These are phyloP conservation scores for Clarias macrocephalus DNA, from an alignment of 2,113 vertebrate species.

Conservation along the genomic window DNA sequence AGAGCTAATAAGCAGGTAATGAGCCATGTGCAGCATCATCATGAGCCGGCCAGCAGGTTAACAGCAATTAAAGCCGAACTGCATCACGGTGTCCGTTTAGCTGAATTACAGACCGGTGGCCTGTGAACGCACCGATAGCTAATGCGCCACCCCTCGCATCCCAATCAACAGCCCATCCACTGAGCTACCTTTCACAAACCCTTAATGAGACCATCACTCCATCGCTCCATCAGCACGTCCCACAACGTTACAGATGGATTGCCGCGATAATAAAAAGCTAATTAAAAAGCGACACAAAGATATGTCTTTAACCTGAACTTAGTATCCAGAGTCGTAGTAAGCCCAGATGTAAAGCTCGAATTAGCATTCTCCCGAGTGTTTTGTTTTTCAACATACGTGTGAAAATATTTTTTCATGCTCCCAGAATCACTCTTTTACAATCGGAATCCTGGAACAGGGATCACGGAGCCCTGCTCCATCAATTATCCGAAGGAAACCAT, in stretches of 20 bases:
- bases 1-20: slow-evolving; percentile 46
- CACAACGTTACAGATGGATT: neutral
- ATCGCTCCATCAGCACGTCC: neutral
- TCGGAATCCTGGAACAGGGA: too few relatives aligned
- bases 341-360: neutral
- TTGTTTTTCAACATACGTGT: neutral
- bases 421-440: too few relatives aligned
- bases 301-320: neutral
- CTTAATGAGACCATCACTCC: neutral
- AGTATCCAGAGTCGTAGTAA: neutral
- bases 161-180: neutral
- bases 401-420: too few relatives aligned
- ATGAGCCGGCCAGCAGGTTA: slow-evolving; percentile 27
- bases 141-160: slow-evolving; percentile 39
- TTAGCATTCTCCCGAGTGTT: neutral
- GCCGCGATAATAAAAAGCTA: neutral
- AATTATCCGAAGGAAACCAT: too few relatives aligned
- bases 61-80: slow-evolving; percentile 44
- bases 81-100: slow-evolving; percentile 32
- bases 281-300: neutral
- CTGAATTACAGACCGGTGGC: slow-evolving; percentile 36
- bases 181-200: neutral
- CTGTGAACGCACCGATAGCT: slow-evolving; percentile 30
- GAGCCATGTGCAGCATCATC: slow-evolving; percentile 37
- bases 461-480: too few relatives aligned